phyloP scores from a whole-genome alignment of 2,113 vertebrate genomes.

The Actenoides hombroni region DNA sequence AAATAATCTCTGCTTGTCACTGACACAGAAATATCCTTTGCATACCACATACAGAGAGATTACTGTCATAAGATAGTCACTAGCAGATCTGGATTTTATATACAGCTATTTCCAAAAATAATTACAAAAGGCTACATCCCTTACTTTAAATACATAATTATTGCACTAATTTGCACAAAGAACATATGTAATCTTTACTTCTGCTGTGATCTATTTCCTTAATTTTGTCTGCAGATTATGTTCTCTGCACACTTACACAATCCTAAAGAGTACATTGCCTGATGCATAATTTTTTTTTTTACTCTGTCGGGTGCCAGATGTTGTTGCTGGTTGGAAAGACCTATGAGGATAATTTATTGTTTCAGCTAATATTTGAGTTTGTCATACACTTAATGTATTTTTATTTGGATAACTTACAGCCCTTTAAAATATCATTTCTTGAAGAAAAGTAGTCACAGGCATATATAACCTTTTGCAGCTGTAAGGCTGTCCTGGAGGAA shows the following conservation, averaged over 20 bases:
- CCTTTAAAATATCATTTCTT: background rate
- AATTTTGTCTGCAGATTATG: background rate
- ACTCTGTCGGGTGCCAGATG: background rate
- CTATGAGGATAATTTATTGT: background rate
- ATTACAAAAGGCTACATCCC: background rate
- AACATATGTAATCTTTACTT: background rate
- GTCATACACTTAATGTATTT: background rate
- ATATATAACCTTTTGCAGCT: background rate
- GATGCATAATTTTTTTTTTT: background rate
- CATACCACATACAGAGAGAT: background rate
- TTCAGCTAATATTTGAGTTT: background rate
- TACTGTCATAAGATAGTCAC: background rate
- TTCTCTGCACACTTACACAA: background rate
- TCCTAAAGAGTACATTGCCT: background rate
- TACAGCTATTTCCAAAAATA: background rate
- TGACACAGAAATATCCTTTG: background rate
- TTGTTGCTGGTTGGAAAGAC: background rate
- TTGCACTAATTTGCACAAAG: background rate
- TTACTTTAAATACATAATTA: background rate
- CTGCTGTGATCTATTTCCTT: background rate
- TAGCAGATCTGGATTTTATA: background rate
- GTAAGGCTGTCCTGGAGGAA: too few relatives aligned
- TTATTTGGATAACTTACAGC: background rate
- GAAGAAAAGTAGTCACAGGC: background rate
- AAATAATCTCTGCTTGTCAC: background rate